Evolutionary conservation across 1,140 invertebrate species (phyloP).

Genomic region (Ceratoteleas bidentatus): DNA sequence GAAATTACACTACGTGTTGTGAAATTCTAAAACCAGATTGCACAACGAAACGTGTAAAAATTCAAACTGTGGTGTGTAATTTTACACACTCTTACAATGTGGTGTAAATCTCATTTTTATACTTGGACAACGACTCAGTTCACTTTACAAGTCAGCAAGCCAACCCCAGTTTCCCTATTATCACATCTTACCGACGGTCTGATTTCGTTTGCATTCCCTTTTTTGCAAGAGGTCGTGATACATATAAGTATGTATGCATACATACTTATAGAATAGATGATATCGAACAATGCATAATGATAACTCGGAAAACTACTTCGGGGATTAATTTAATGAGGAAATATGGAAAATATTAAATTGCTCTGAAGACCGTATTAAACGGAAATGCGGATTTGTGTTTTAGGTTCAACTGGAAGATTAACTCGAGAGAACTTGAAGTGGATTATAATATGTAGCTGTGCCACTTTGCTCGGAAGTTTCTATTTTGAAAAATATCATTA

Average conservation of each 20-base stretch:
- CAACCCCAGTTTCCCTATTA: constrained; percentile 5
- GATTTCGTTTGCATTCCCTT: neutral
- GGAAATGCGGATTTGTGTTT: constrained; percentile 12
- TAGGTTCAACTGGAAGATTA: constrained; percentile 15
- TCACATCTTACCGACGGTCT: neutral
- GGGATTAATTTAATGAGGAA: constrained; percentile 8
- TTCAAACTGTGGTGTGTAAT: too few relatives aligned
- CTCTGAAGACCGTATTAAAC: constrained; percentile 5
- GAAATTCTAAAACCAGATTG: too few relatives aligned
- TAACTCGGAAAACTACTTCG: neutral
- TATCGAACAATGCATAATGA: constrained; percentile 1
- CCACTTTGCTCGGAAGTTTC: neutral
- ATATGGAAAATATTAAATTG: constrained; percentile 11
- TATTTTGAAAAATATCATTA: constrained; percentile 9
- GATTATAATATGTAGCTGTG: constrained; percentile 16
- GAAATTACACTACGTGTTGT: too few relatives aligned
- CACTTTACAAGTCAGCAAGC: neutral
- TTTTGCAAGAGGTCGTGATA: neutral
- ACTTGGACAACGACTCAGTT: too few relatives aligned
- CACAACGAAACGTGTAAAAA: too few relatives aligned
- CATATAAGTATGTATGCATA: too few relatives aligned
- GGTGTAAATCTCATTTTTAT: too few relatives aligned
- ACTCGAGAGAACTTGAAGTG: constrained; percentile 17
- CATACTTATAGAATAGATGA: neutral
- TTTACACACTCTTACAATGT: too few relatives aligned